phyloP scores from a whole-genome alignment of 2,797 vertebrate species.

The Ceyx erithaca region DNA sequence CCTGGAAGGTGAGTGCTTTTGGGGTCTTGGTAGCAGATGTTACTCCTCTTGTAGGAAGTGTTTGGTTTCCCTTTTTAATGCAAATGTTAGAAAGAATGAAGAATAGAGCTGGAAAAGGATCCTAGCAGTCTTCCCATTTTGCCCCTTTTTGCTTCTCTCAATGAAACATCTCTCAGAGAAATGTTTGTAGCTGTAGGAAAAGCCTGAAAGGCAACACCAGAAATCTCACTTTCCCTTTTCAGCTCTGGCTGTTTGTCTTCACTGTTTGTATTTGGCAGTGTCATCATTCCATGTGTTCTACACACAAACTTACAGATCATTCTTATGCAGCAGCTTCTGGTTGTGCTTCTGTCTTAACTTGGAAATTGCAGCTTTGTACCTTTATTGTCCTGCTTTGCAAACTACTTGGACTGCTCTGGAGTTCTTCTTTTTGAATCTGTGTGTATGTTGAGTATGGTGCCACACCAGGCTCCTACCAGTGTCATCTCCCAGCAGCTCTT shows the following conservation, averaged over 20 bases:
- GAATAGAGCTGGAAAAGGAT: neutral
- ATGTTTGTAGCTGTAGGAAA: neutral
- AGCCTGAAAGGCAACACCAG: neutral
- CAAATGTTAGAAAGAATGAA: neutral
- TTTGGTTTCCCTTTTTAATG: neutral
- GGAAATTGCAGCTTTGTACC: neutral
- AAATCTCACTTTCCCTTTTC: conserved; percentile 11
- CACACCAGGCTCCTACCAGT: neutral
- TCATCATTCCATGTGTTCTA: neutral
- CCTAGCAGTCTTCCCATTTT: neutral
- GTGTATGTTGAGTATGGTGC: neutral
- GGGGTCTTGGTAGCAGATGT: neutral
- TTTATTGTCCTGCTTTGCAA: neutral
- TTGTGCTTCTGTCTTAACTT: conserved; percentile 19
- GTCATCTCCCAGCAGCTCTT: neutral
- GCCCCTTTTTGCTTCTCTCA: neutral
- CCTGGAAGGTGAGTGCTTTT: conserved; percentile 89
- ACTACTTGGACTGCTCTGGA: neutral
- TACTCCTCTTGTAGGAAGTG: neutral
- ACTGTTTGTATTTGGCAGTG: neutral
- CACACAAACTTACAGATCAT: neutral
- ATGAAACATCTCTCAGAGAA: neutral
- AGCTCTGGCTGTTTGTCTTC: conserved; percentile 14
- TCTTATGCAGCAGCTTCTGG: conserved; percentile 8
- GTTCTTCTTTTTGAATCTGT: neutral